These are phyloP conservation scores for Anolis sagrei DNA, from an alignment of 2,113 vertebrate species.

Conservation along the genomic window DNA sequence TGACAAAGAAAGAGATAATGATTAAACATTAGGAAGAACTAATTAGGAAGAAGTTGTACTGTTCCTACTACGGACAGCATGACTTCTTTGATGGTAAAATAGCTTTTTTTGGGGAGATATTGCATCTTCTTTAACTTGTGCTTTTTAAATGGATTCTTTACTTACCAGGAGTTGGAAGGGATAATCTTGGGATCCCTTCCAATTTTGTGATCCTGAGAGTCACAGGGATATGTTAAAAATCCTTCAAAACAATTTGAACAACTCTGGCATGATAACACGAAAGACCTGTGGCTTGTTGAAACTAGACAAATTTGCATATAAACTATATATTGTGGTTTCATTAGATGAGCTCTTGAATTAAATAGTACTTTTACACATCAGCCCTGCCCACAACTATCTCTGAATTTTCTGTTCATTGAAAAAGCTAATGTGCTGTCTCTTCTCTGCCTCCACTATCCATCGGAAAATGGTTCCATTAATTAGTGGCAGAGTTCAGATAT, in stretches of 20 bases:
- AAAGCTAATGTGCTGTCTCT: constrained; percentile 3
- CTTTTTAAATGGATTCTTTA: too few species aligned
- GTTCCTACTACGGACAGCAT: too few species aligned
- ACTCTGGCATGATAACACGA: not conserved
- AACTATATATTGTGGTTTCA: not conserved
- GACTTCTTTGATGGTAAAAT: too few species aligned
- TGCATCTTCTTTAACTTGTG: too few species aligned
- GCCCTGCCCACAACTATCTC: not conserved
- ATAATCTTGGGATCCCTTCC: too few species aligned
- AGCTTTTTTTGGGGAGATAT: too few species aligned
- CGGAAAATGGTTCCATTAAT: constrained; percentile 60
- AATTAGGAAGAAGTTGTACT: too few species aligned
- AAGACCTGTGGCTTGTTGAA: not conserved
- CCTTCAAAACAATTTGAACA: not conserved
- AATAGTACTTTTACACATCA: constrained; percentile 30
- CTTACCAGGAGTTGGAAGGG: too few species aligned
- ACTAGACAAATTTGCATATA: not conserved
- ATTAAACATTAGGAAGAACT: too few species aligned
- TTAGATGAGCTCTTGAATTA: constrained; percentile 36
- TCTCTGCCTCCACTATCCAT: not conserved
- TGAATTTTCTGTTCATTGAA: constrained; percentile 3
- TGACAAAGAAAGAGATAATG: too few species aligned
- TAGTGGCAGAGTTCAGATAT: constrained; percentile 60
- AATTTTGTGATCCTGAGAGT: not conserved
- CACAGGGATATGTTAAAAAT: not conserved